Base-by-base conservation (phyloP, 2,797 vertebrate genomes). In the Coluber constrictor region DNA sequence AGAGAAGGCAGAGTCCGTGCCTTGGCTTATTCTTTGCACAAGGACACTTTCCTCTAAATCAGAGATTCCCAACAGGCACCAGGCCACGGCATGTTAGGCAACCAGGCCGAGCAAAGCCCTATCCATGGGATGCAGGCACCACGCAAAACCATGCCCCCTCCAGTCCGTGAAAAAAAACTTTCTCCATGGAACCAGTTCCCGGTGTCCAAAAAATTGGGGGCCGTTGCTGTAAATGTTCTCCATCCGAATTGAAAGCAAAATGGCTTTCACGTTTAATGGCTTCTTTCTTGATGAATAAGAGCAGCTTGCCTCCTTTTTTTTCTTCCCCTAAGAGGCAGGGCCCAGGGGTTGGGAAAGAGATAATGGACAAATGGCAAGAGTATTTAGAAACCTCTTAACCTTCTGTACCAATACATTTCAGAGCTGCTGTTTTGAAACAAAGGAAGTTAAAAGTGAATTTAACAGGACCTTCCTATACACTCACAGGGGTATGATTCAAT, bases 361-460 rank as follows among this genome's bases (percentile, higher is more conserved):
- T 54, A 89, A 56, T 63, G 16, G 92, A 79, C 16, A 3, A 89
- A 43, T 12, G 3, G 20, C 27, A 25, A 47, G 6, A 56, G 15
- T 55, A 11, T 88, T 47, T 88, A 66, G 90, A 61, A 88, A 29
- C 20, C 32, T 20, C 32, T n/a, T 32, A 13, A 29, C 37, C 70
- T 63, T 56, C 32, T 86, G 15, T 86, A 55, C 57, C 59, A 25
- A 56, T 57, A 55, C 12, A 29, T 91, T 61, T 29, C 25, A 23
- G 23, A 11, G 6, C 16, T 18, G 66, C 47, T 6, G 25, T 83
- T 91, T 91, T 54, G 87, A 93, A 91, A 93, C 3, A 7, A 66
- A 93, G 90, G 92, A 93, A 63, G 93, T 89, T 93, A 90, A 61
- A 87, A 63, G 37, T 54, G 61, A 88, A 25, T 37, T 74, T n/a